Percentiles rank a stretch among this genome's conserved stretches.
Evolutionary conservation across 2,113 vertebrate genomes (phyloP).

Genomic region (Enhydra lutris): DNA sequence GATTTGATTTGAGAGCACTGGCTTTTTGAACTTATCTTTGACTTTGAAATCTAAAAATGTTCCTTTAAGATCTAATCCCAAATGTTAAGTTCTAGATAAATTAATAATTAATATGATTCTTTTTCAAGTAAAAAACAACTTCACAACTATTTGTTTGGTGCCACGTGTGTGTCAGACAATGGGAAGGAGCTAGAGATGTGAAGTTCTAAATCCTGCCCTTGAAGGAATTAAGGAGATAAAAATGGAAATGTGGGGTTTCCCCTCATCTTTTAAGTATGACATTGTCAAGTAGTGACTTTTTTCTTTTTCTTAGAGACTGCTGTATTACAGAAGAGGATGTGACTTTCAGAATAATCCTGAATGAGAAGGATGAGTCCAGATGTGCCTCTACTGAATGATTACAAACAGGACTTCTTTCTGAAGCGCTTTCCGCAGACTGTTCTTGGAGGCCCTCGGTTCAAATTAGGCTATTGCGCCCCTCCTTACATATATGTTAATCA

Average conservation of each 20-base stretch:
- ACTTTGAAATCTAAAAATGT: background rate
- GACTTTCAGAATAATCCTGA: constrained; percentile 79
- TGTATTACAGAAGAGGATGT: constrained; percentile 76
- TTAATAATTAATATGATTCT: background rate
- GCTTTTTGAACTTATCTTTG: constrained; percentile 2
- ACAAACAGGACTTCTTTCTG: constrained; percentile 99
- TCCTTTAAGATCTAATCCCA: constrained; percentile 21
- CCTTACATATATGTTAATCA: constrained; percentile 95
- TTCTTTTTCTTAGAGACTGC: constrained; percentile 44
- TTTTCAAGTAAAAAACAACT: background rate
- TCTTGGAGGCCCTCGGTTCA: constrained; percentile 94
- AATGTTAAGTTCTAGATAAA: background rate
- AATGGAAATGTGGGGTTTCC: background rate
- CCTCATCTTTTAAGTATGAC: background rate
- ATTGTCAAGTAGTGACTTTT: background rate
- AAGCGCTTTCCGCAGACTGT: constrained; percentile 97
- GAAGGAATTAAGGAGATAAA: background rate
- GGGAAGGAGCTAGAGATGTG: background rate
- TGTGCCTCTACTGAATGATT: constrained; percentile 97
- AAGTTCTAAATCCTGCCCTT: background rate
- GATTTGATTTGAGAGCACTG: background rate
- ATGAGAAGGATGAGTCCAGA: constrained; percentile 96
- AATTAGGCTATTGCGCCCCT: constrained; percentile 94
- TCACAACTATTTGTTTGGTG: background rate
- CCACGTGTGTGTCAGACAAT: background rate